Conservation (phyloP, 1,140 invertebrate genomes). For the Drosophila obscura region DNA sequence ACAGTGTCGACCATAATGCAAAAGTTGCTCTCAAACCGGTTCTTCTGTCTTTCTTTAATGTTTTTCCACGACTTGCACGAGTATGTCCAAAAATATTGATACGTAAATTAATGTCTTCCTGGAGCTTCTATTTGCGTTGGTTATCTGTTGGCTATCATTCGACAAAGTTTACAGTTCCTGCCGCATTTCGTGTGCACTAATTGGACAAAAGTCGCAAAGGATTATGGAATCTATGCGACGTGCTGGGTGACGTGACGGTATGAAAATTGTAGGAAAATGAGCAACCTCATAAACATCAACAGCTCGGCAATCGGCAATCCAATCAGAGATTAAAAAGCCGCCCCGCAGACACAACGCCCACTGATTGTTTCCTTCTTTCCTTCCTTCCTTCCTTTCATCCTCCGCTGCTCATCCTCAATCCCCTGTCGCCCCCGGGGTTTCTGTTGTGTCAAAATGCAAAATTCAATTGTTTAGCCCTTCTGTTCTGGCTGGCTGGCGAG, state of each 20-base stretch:
- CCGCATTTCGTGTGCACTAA: too few relatives aligned
- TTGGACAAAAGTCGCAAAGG: constrained; percentile 1
- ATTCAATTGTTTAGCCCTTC: constrained; percentile 80
- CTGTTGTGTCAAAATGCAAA: constrained; percentile 76
- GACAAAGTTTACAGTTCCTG: too few relatives aligned
- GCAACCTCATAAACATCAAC: constrained; percentile 74
- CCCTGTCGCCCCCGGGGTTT: background rate
- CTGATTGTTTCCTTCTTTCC: constrained; percentile 57
- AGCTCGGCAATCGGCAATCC: constrained; percentile 54
- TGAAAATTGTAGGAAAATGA: constrained; percentile 52
- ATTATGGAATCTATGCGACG: constrained; percentile 13
- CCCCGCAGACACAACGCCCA: constrained; percentile 49
- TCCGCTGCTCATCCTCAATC: too few relatives aligned
- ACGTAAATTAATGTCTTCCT: too few relatives aligned
- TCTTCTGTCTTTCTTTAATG: too few relatives aligned
- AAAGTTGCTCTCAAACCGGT: too few relatives aligned
- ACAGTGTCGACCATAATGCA: too few relatives aligned
- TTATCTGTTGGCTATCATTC: too few relatives aligned
- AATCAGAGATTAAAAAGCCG: constrained; percentile 82
- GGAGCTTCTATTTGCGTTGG: too few relatives aligned
- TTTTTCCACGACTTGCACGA: too few relatives aligned
- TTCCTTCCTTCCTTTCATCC: constrained; percentile 2
- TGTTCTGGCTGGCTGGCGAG: constrained; percentile 4
- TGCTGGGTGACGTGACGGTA: background rate
- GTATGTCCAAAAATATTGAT: too few relatives aligned